Percentiles rank a stretch among this genome's conserved stretches.
Evolutionary conservation across 2,113 vertebrate genomes (phyloP).

Genomic region (Prochilodus magdalenae): DNA sequence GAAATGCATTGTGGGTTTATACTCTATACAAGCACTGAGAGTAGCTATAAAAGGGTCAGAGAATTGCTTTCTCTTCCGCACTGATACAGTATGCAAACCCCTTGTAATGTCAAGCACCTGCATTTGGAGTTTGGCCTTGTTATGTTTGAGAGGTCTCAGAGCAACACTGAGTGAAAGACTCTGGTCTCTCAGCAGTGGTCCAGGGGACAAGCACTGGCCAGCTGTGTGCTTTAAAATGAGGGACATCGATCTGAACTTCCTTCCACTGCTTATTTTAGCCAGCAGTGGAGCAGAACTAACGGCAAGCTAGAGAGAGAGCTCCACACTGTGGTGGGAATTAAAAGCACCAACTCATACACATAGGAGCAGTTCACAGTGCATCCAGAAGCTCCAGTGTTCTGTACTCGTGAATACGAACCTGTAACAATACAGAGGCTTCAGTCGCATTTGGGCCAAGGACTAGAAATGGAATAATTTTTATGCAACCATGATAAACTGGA

Average conservation of each 20-base stretch:
- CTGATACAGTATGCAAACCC: slow-evolving; percentile 24
- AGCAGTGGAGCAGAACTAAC: slow-evolving; percentile 34
- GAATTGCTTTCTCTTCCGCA: slow-evolving; percentile 19
- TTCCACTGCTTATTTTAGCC: slow-evolving; percentile 41
- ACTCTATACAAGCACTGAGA: neutral
- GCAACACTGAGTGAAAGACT: slow-evolving; percentile 58
- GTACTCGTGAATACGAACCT: too few relatives aligned
- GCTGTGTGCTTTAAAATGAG: slow-evolving; percentile 74
- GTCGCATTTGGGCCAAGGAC: too few relatives aligned
- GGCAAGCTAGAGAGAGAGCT: slow-evolving; percentile 69
- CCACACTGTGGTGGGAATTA: slow-evolving; percentile 74
- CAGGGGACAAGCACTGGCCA: slow-evolving; percentile 66
- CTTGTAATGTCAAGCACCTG: slow-evolving; percentile 36
- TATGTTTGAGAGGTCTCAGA: slow-evolving; percentile 26
- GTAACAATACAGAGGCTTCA: too few relatives aligned
- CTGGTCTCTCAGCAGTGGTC: slow-evolving; percentile 65
- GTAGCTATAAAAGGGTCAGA: slow-evolving; percentile 18
- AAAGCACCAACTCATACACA: neutral
- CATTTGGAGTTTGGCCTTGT: slow-evolving; percentile 35
- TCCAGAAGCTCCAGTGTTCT: too few relatives aligned
- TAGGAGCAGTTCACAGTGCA: too few relatives aligned
- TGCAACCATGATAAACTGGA: too few relatives aligned
- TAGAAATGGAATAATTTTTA: too few relatives aligned
- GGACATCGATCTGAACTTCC: slow-evolving; percentile 63
- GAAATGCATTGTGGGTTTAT: neutral